Evolutionary conservation across 2,888 invertebrate species (phyloP), one percentile per base, ranked within the genome.

Genomic region (Uloborus plumipes): DNA sequence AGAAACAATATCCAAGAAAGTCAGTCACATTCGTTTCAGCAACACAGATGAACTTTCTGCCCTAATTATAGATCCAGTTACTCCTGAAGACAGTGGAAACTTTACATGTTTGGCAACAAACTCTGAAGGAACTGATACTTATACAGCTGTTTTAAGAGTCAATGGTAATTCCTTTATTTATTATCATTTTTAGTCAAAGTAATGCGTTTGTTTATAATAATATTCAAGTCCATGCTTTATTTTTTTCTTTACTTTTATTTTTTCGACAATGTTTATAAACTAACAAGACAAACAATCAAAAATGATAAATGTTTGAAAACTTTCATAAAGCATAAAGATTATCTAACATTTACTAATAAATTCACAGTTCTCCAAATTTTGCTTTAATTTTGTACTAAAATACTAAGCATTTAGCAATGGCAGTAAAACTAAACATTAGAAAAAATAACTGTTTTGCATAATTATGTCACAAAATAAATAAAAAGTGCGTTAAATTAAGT

Each of bases 41-140:
- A 73, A 80, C 15, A 71, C 70, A 0, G n/a, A 73, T 1, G 73
- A 73, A 3, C 11, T 71, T 2, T 80, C 80, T 0, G 49, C 26
- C 4, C 11, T 80, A 0, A 80, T 80, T 14, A 1, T 80, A 4
- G 80, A 80, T 49, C 80, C 80, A 18, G 80, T 80, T 1, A 58
- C 0, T 3, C 6, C 67, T 1, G 20, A 61, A 14, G 62, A 73
- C 9, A 65, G 49, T 15, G 80, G 80, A 67, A 80, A 80, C 14
- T 80, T 73, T 16, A 73, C 80, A 4, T 80, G 80, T 26, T 18
- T 18, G 4, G 80, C 80, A 2, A 22, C 22, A 0, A 80, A 69
- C 47, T 59, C 73, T 16, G 62, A 22, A 14, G 80, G 80, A 26
- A 62, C 4, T 18, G 80, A 80, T 50, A n/a, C 1, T 2, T 72